Evolutionary conservation across 1,140 invertebrate species (phyloP).

Genomic region (Ganaspis sp.): DNA sequence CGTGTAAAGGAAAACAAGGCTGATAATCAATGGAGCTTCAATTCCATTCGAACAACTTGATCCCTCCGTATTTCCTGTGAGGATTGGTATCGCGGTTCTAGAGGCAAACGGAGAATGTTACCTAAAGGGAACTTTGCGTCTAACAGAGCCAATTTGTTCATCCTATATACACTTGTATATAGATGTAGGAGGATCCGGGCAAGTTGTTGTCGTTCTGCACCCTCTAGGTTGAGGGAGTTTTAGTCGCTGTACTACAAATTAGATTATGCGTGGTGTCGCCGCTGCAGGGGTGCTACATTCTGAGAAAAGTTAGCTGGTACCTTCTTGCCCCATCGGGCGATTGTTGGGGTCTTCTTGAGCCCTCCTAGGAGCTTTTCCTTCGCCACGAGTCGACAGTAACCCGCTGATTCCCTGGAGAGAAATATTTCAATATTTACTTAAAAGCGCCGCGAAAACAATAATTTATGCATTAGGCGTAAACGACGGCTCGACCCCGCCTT

Average conservation of each 20-base stretch:
- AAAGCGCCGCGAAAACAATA: constrained; percentile 49
- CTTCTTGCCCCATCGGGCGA: neutral
- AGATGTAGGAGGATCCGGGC: constrained; percentile 1
- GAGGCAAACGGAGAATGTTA: neutral
- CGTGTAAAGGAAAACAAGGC: neutral
- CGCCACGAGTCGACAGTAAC: neutral
- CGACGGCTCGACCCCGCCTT: neutral
- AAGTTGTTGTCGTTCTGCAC: neutral
- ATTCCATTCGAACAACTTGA: constrained; percentile 1
- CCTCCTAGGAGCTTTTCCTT: constrained; percentile 25
- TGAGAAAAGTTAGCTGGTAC: constrained; percentile 49
- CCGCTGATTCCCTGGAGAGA: constrained; percentile 46
- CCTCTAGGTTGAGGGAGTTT: neutral
- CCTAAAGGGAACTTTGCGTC: constrained; percentile 27
- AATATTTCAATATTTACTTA: constrained; percentile 59
- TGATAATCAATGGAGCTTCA: constrained; percentile 13
- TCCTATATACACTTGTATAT: constrained; percentile 35
- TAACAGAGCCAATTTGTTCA: constrained; percentile 38
- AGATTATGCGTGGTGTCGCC: constrained; percentile 53
- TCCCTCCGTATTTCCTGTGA: constrained; percentile 4
- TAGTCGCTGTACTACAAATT: constrained; percentile 52
- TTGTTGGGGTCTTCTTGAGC: neutral
- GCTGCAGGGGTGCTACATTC: constrained; percentile 44
- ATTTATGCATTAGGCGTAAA: constrained; percentile 41
- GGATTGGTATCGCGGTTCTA: neutral